These are phyloP conservation scores for Drosophila eohydei DNA, from an alignment of 2,888 invertebrate genomes.

Conservation along the genomic window DNA sequence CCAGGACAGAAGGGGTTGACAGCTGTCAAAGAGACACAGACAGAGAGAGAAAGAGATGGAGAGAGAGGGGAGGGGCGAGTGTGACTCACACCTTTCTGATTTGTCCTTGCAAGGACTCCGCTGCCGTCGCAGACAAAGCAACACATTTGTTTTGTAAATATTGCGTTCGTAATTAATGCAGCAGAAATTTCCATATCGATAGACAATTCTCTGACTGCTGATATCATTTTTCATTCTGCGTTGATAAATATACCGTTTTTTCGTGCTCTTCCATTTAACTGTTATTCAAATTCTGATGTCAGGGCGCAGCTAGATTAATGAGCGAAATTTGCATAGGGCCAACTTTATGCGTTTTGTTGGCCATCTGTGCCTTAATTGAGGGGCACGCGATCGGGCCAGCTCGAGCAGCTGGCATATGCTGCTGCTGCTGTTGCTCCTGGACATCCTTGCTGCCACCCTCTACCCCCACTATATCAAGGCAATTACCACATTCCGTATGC, in stretches of 20 bases:
- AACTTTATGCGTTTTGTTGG: slow-evolving; percentile 27
- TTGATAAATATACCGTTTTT: slow-evolving; percentile 61
- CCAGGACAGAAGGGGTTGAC: slow-evolving; percentile 69
- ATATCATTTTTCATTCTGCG: slow-evolving; percentile 68
- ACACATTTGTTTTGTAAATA: slow-evolving; percentile 85
- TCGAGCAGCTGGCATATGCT: slow-evolving; percentile 3
- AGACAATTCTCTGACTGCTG: neutral
- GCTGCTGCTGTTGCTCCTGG: neutral
- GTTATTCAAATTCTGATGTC: slow-evolving; percentile 41
- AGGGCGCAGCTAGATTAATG: slow-evolving; percentile 61
- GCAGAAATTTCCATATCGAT: slow-evolving; percentile 42
- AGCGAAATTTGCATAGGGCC: slow-evolving; percentile 64
- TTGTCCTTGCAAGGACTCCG: slow-evolving; percentile 16
- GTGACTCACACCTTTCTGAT: slow-evolving; percentile 59
- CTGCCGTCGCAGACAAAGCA: slow-evolving; percentile 65
- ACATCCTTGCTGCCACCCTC: slow-evolving; percentile 1
- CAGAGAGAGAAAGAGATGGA: neutral
- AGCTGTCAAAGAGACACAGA: slow-evolving; percentile 55
- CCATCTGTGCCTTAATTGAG: slow-evolving; percentile 69
- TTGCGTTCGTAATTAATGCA: slow-evolving; percentile 84
- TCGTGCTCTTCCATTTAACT: slow-evolving; percentile 3
- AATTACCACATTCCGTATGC: slow-evolving; percentile 54
- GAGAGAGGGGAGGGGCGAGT: neutral
- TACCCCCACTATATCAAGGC: slow-evolving; percentile 11
- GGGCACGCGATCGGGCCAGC: slow-evolving; percentile 53